These are phyloP conservation scores for Leucophenga montana DNA, from an alignment of 2,888 invertebrate species.

Conservation along the genomic window DNA sequence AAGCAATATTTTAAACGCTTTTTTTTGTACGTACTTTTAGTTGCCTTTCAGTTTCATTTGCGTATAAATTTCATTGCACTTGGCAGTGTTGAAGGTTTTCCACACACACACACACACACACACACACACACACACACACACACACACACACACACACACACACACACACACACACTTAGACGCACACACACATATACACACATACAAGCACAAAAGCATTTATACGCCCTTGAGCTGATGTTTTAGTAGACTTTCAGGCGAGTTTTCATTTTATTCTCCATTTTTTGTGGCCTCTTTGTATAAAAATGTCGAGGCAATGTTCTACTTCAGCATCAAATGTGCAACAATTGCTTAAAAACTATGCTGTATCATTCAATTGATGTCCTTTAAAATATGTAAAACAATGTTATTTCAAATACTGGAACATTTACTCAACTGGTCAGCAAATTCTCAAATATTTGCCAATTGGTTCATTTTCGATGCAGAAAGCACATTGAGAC, in stretches of 20 bases:
- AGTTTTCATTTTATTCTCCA: neutral
- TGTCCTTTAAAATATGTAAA: too few relatives aligned
- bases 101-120: neutral
- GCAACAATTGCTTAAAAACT: neutral
- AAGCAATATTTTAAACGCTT: neutral
- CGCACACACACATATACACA: neutral
- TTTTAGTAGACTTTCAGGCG: conserved; percentile 50
- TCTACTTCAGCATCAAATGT: neutral
- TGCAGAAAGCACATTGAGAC: too few relatives aligned
- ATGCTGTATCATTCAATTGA: too few relatives aligned
- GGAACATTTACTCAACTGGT: too few relatives aligned
- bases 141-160: neutral
- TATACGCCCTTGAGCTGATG: conserved; percentile 32
- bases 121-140: neutral
- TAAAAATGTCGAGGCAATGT: neutral
- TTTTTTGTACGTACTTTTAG: conserved; percentile 38
- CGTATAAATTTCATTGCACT: conserved; percentile 47
- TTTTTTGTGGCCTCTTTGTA: neutral
- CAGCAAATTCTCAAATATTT: too few relatives aligned
- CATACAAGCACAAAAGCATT: neutral
- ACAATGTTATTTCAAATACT: too few relatives aligned
- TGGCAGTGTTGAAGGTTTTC: conserved; percentile 28
- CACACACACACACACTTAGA: conserved; percentile 9
- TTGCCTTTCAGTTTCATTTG: conserved; percentile 48
- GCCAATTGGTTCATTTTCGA: too few relatives aligned